These are phyloP conservation scores for Ernsta delagoae DNA, from an alignment of 2,888 invertebrate species.

Conservation along the genomic window DNA sequence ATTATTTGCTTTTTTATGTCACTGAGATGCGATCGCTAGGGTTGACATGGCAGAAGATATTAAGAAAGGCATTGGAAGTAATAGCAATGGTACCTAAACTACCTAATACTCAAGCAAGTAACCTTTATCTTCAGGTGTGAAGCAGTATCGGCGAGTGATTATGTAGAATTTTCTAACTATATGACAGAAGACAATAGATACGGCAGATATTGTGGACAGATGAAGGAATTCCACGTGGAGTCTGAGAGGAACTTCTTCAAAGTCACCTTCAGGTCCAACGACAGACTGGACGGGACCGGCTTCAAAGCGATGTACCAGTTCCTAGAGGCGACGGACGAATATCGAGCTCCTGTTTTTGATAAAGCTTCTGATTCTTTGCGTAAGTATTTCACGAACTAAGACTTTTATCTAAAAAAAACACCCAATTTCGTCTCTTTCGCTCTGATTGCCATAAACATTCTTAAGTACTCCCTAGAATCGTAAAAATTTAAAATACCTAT, in stretches of 20 bases:
- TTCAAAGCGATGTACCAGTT: constrained; percentile 97
- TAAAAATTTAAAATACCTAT: no score
- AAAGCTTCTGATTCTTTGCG: constrained; percentile 64
- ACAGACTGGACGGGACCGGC: constrained; percentile 96
- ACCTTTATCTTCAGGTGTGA: constrained; percentile 89
- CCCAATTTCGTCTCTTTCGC: no score
- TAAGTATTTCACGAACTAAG: constrained; percentile 51
- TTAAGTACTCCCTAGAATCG: no score
- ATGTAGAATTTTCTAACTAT: constrained; percentile 98
- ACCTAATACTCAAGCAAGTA: no score
- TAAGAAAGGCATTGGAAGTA: no score
- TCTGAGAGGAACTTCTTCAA: constrained; percentile 97
- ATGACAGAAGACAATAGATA: constrained; percentile 95
- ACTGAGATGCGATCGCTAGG: no score
- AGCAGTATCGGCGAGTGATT: constrained; percentile 96
- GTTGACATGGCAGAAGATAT: no score
- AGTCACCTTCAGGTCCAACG: constrained; percentile 97
- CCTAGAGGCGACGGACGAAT: constrained; percentile 87
- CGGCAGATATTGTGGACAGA: constrained; percentile 94
- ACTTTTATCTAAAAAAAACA: no score
- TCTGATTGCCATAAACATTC: no score
- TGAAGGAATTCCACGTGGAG: constrained; percentile 91
- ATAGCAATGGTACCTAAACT: no score
- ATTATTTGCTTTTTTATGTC: no score
- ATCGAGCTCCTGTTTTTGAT: constrained; percentile 72